These are phyloP conservation scores for Chymomyza amoena DNA, from an alignment of 2,888 invertebrate species.

Conservation along the genomic window DNA sequence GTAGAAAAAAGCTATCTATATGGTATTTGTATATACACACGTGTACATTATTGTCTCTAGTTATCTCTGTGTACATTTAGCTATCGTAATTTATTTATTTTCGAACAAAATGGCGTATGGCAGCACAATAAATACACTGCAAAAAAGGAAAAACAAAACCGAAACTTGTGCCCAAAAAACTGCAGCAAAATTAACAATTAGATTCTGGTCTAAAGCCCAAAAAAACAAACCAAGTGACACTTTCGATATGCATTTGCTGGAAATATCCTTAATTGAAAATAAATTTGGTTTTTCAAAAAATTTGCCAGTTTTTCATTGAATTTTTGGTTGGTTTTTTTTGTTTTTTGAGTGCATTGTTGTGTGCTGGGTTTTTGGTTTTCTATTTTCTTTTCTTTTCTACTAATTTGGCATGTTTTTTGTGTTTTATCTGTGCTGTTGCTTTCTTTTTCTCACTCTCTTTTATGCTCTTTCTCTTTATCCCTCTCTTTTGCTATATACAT, in stretches of 20 bases:
- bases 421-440: constrained; percentile 59
- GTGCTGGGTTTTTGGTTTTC: constrained; percentile 35
- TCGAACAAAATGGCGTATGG: constrained; percentile 33
- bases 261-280: constrained; percentile 76
- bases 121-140: constrained; percentile 32
- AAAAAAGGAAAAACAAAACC: constrained; percentile 9
- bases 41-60: constrained; percentile 11
- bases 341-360: not conserved
- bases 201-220: not conserved
- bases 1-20: too few species aligned
- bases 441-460: too few species aligned
- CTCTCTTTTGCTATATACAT: constrained; percentile 30
- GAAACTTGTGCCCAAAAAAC: not conserved
- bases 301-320: not conserved
- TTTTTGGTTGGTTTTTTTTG: not conserved
- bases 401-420: constrained; percentile 66
- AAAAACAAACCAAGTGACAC: constrained; percentile 4
- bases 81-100: constrained; percentile 70
- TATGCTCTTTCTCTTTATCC: not conserved
- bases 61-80: not conserved
- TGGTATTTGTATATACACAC: not conserved
- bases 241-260: constrained; percentile 58
- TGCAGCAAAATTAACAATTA: constrained; percentile 1
- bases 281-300: constrained; percentile 60
- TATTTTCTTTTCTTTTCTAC: constrained; percentile 23